phyloP scores from a whole-genome alignment of 37 sponge, comb jelly and placozoan species.

The Petrosia ficiformis region DNA sequence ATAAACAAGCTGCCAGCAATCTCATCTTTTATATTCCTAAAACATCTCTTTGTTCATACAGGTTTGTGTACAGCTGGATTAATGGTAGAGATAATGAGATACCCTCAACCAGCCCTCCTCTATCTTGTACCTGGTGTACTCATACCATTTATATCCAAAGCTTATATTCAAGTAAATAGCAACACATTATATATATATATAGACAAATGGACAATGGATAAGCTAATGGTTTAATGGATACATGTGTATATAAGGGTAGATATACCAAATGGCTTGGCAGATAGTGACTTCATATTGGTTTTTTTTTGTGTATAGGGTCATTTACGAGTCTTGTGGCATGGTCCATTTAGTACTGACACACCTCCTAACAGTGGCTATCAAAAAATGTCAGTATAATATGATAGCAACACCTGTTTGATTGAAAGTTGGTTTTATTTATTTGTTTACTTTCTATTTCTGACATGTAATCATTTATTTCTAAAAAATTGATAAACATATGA shows the following conservation, averaged over 20 bases:
- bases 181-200: background rate
- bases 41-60: too few relatives aligned
- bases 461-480: background rate
- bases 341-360: conserved; percentile 34
- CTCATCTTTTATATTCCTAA: background rate
- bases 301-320: conserved; percentile 44
- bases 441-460: background rate
- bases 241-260: too few relatives aligned
- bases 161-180: conserved; percentile 46
- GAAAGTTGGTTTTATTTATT: background rate
- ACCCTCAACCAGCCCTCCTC: conserved; percentile 76
- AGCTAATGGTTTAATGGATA: too few relatives aligned
- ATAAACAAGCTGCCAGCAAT: too few relatives aligned
- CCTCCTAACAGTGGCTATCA: background rate
- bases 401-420: too few relatives aligned
- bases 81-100: conserved; percentile 25
- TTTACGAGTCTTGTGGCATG: conserved; percentile 51
- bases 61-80: conserved; percentile 49
- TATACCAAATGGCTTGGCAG: background rate
- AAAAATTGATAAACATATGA: background rate
- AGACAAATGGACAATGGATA: too few relatives aligned
- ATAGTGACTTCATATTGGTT: background rate
- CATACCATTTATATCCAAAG: conserved; percentile 56
- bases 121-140: conserved; percentile 68
- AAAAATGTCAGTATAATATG: background rate